phyloP scores from a whole-genome alignment of 2,888 invertebrate genomes.

The Brachypterus glaber region DNA sequence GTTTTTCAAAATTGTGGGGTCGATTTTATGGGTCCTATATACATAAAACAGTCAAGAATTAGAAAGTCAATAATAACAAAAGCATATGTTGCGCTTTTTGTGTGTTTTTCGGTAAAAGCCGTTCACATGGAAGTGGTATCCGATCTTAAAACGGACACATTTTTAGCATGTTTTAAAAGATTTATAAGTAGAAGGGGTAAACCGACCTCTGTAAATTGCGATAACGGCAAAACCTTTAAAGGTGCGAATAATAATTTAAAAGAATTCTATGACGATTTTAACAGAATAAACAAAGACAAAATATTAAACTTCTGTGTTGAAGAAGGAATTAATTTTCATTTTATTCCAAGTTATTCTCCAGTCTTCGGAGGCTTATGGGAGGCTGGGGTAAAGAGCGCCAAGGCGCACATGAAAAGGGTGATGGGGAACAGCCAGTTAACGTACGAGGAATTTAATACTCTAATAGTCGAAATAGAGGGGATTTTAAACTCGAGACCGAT shows the following conservation, averaged over 20 bases:
- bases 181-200: conserved; percentile 12
- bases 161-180: conserved; percentile 12
- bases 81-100: conserved; percentile 8
- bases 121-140: conserved; percentile 12
- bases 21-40: conserved; percentile 12
- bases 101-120: too few relatives aligned
- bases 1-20: conserved; percentile 10
- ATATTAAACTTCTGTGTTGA: background rate
- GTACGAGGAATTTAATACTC: too few relatives aligned
- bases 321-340: background rate
- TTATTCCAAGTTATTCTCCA: too few relatives aligned
- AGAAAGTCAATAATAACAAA: conserved; percentile 6
- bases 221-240: conserved; percentile 13
- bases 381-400: too few relatives aligned
- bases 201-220: conserved; percentile 10
- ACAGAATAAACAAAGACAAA: background rate
- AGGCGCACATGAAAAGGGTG: too few relatives aligned
- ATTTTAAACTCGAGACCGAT: too few relatives aligned
- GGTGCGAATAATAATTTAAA: conserved; percentile 13
- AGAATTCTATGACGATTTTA: conserved; percentile 4
- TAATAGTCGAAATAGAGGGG: too few relatives aligned
- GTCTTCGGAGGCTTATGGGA: too few relatives aligned
- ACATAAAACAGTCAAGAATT: conserved; percentile 8
- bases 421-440: too few relatives aligned
- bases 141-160: conserved; percentile 14